phyloP scores from a whole-genome alignment of 2,113 vertebrate species.

The Heterotilapia buettikoferi region DNA sequence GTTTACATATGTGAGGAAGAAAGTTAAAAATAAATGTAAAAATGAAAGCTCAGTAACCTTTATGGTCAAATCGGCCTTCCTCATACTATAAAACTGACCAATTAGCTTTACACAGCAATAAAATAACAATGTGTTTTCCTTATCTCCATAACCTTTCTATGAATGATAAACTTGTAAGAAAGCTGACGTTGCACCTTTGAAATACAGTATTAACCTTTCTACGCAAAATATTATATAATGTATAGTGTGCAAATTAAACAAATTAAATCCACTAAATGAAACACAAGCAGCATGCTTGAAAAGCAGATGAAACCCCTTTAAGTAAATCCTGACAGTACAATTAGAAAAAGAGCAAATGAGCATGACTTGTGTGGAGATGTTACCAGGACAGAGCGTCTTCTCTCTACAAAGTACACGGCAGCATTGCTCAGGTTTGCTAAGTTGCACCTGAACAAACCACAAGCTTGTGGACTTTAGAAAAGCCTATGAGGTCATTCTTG shows the following conservation, averaged over 20 bases:
- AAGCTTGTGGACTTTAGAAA: not conserved
- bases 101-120: not conserved
- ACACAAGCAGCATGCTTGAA: not conserved
- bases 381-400: not conserved
- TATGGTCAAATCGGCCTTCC: not conserved
- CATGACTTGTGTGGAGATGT: not conserved
- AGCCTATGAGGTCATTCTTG: not conserved
- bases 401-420: not conserved
- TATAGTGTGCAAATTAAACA: not conserved
- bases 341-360: not conserved
- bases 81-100: not conserved
- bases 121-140: not conserved
- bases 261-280: not conserved
- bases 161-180: not conserved
- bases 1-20: not conserved
- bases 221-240: not conserved
- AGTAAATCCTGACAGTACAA: not conserved
- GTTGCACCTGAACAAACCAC: not conserved
- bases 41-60: not conserved
- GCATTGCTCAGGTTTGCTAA: not conserved
- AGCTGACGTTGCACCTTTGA: not conserved
- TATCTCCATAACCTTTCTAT: not conserved
- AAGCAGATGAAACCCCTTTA: not conserved
- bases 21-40: not conserved
- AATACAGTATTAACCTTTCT: not conserved